Base-by-base conservation (phyloP, 2,888 invertebrate genomes). In the Sinopyrophorus schimmeli region DNA sequence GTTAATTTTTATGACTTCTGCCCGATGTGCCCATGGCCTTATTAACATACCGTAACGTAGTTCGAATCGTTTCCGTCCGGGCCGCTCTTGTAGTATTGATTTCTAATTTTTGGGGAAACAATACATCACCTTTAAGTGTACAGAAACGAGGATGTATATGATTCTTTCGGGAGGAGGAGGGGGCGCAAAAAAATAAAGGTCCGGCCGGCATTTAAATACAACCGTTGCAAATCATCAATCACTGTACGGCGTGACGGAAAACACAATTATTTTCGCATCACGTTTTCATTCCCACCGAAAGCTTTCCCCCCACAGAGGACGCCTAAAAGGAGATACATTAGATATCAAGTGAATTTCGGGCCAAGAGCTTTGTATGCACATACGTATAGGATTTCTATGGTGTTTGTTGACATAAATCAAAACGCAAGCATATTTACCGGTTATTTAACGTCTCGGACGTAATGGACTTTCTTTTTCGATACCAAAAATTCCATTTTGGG, bases 231-330 rank as follows among this genome's bases (percentile, higher is more conserved):
- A 51, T 46, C 50, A 51, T 51, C 44, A 51, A 51, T 51, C 50
- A 51, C 39, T 37, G 50, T 32, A 40, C 44, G 41, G 40, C 50
- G 44, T 40, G 40, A 51, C 41, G 40, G 50, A 51, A 51, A 51
- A 46, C 46, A 51, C 44, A 51, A 51, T 51, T 50, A 50, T 50
- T 50, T 50, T 43, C 44, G 27, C 44, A 50, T 50, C 50, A 50
- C 44, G 44, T 44, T 51, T 49, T 44, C 43, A 43, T 44, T 49
- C 49, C 43, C 39, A 43, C 44, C 40, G 20, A 49, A 42, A 48
- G 30, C 30, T 18, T 47, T 28, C 35, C 7, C 17, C 43, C 42
- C 17, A 17, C 20, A 17, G 38, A 15, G 17, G 32, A 41, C 37
- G 28, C 20, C 41, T 18, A 34, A 31, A 46, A 30, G 11, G 31